Base-by-base conservation (phyloP, 1,140 invertebrate genomes). In the Xylocopa sonorina region DNA sequence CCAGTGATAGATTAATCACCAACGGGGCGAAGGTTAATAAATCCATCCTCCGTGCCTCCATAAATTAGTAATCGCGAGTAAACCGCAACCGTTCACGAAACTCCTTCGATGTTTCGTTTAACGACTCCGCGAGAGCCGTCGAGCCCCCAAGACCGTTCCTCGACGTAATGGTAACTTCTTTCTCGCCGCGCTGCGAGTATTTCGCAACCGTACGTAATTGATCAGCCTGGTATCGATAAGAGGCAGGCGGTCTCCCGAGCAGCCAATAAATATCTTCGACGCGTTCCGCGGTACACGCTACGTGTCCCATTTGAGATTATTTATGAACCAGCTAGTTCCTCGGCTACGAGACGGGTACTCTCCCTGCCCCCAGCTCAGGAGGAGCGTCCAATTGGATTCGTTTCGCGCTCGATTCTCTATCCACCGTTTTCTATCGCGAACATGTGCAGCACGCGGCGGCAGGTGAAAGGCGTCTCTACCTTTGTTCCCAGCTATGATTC, bases 391-490 rank as follows among this genome's bases (percentile, higher is more conserved):
- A 74, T 73, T 16, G 76, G 18, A 72, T 64, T 73, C 63, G 58
- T 58, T 32, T 72, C 55, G 50, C 73, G 62, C 29, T 27, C 9
- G 16, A 55, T 41, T 69, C 21, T 32, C 29, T 32, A 24, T 43
- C 24, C 64, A 29, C 24, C 64, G 24, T 32, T 60, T 60, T 66
- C 63, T 43, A 48, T 46, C 27, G 32, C 10, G 48, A 24, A 29
- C 62, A 43, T 29, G 34, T 76, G 74, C 71, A 76, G 73, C 63
- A 69, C 63, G 51, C n/a, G 6, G 53, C 38, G 46, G 62, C 82
- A 83, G 80, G 82, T 83, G 82, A 81, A 72, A 72, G 62, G 75
- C 46, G n/a, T n/a, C n/a, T 21, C 29, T 32, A 24, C 29, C 74
- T 27, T 74, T 72, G 63, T 51, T 68, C 51, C 57, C 38, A 41